phyloP scores from a whole-genome alignment of 2,113 vertebrate genomes.

The Sigmodon hispidus region DNA sequence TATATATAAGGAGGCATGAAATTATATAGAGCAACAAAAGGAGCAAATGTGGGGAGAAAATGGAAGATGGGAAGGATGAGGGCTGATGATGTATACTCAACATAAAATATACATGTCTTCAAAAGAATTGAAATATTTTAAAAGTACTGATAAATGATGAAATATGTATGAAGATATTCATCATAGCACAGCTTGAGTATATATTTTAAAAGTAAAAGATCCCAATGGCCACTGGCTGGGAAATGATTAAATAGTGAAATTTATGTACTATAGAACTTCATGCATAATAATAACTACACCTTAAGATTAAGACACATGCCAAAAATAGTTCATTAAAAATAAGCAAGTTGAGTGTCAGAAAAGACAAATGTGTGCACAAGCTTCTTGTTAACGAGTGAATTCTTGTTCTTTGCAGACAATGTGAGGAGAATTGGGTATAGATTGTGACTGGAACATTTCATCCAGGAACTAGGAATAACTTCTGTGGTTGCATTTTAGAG shows the following conservation, averaged over 20 bases:
- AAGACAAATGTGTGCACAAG: not conserved
- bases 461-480: slow-evolving; percentile 23
- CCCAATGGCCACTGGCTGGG: not conserved
- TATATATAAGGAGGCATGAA: not conserved
- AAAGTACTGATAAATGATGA: not conserved
- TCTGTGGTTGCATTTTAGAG: not conserved
- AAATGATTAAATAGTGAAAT: not conserved
- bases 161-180: not conserved
- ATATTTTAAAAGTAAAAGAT: not conserved
- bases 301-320: not conserved
- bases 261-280: not conserved
- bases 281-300: not conserved
- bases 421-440: not conserved
- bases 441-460: not conserved
- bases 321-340: not conserved
- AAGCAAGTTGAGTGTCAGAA: not conserved
- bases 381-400: too few relatives aligned
- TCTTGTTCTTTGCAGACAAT: not conserved
- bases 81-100: not conserved
- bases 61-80: not conserved
- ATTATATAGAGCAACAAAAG: not conserved
- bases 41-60: not conserved
- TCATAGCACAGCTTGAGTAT: not conserved
- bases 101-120: not conserved
- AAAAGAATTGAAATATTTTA: not conserved